Evolutionary conservation across 1,140 invertebrate genomes (phyloP).

Genomic region (Pseudomyrmex sp.): DNA sequence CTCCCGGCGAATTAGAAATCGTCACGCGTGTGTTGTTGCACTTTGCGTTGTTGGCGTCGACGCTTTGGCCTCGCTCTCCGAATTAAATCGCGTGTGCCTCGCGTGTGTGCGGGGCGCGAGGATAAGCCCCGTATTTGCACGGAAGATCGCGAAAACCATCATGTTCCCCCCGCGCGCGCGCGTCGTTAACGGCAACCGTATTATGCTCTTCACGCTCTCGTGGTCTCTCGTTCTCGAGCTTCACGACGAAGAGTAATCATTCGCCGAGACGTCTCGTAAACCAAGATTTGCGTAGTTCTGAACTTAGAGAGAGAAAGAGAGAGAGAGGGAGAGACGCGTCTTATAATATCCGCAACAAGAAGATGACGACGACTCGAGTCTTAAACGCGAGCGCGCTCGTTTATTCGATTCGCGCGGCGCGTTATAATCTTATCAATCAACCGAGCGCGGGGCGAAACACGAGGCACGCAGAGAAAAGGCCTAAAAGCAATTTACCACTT

Average conservation of each 20-base stretch:
- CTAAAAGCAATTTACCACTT: conserved; percentile 58
- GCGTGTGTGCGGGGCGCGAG: no score
- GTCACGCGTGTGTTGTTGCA: conserved; percentile 48
- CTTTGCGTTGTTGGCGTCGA: background rate
- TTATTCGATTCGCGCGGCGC: conserved; percentile 56
- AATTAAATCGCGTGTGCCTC: no score
- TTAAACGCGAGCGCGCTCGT: conserved; percentile 19
- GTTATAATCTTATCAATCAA: conserved; percentile 61
- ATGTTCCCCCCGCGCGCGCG: background rate
- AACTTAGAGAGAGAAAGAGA: background rate
- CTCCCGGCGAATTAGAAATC: conserved; percentile 46
- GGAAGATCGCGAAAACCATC: background rate
- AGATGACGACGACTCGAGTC: background rate
- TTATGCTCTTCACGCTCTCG: background rate
- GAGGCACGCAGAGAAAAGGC: conserved; percentile 17
- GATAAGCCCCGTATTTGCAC: background rate
- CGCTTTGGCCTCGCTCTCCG: no score
- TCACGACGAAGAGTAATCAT: background rate
- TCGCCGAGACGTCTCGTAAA: conserved; percentile 1
- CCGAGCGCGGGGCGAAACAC: background rate
- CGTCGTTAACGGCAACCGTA: background rate
- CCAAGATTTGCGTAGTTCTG: background rate
- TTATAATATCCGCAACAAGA: conserved; percentile 33
- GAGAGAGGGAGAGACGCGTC: background rate
- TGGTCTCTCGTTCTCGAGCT: no score